phyloP scores from a whole-genome alignment of 2,888 invertebrate species.

The Aradus depressus region DNA sequence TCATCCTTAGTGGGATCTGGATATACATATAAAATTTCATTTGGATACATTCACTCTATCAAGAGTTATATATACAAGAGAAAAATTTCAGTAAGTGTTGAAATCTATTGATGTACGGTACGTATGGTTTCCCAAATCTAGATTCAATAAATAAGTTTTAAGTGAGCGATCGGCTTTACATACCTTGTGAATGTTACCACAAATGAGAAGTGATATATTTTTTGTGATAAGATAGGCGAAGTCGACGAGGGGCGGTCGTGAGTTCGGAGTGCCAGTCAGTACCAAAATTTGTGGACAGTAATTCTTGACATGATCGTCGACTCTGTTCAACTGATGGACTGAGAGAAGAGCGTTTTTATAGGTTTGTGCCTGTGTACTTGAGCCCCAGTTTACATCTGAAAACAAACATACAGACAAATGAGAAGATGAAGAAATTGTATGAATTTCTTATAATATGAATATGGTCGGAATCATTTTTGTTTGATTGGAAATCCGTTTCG shows the following conservation, averaged over 20 bases:
- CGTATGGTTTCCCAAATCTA: too few species aligned
- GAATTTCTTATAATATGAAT: not conserved
- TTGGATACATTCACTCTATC: too few species aligned
- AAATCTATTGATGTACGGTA: too few species aligned
- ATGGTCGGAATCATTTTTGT: not conserved
- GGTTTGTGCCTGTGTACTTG: conserved; percentile 92
- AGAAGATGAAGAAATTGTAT: not conserved
- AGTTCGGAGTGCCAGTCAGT: conserved; percentile 77
- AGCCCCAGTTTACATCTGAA: conserved; percentile 95
- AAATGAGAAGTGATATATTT: conserved; percentile 79
- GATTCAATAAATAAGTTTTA: too few species aligned
- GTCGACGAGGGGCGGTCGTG: conserved; percentile 79
- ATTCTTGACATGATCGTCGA: conserved; percentile 96
- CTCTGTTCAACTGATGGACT: conserved; percentile 75
- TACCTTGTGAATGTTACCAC: conserved; percentile 83
- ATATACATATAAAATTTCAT: too few species aligned
- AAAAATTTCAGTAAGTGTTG: too few species aligned
- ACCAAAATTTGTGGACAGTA: conserved; percentile 76
- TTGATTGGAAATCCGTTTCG: too few species aligned
- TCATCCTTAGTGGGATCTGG: too few species aligned
- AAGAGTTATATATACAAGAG: too few species aligned
- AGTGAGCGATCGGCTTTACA: too few species aligned
- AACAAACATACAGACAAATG: conserved; percentile 13
- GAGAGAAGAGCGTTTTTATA: conserved; percentile 84
- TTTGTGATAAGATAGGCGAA: conserved; percentile 88